Evolutionary conservation across 2,797 vertebrate species (phyloP).

Genomic region (Enteromius treurensis): DNA sequence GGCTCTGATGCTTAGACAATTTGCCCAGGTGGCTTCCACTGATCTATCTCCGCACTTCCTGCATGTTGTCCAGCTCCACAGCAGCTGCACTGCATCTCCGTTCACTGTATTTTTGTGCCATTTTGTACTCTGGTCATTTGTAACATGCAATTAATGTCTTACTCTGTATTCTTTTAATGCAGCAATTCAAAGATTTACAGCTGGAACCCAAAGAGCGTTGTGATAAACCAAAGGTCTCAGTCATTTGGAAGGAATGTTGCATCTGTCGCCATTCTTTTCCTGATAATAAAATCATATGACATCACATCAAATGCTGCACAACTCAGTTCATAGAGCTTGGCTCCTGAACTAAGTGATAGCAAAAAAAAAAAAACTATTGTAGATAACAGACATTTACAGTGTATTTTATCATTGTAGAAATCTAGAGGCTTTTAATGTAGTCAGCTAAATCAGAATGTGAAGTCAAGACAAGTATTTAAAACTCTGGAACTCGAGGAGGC

Average conservation of each 20-base stretch:
- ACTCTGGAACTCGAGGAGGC: conserved; percentile 9
- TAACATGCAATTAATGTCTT: conserved; percentile 10
- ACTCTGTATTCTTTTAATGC: conserved; percentile 13
- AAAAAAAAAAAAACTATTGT: conserved; percentile 6
- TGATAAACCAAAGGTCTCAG: conserved; percentile 23
- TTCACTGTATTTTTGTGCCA: conserved; percentile 31
- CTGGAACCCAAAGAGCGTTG: conserved; percentile 30
- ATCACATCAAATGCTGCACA: conserved; percentile 16
- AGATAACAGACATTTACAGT: conserved; percentile 13
- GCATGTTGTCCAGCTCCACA: conserved; percentile 22
- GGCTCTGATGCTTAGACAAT: conserved; percentile 85
- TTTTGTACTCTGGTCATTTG: conserved; percentile 19
- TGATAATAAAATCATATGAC: neutral
- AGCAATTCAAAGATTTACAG: conserved; percentile 25
- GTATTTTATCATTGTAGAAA: conserved; percentile 2
- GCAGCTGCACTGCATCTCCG: conserved; percentile 9
- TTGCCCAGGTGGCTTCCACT: neutral
- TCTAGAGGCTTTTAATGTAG: conserved; percentile 18
- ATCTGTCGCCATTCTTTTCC: conserved; percentile 18
- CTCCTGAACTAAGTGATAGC: neutral
- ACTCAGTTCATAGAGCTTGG: neutral
- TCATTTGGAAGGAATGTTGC: conserved; percentile 42
- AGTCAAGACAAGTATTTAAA: conserved; percentile 21
- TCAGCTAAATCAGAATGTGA: conserved; percentile 38
- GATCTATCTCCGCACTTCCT: conserved; percentile 4